Evolutionary conservation across 1,140 invertebrate species (phyloP), one percentile per base, ranked within the genome.

Genomic region (Papilio xuthus): DNA sequence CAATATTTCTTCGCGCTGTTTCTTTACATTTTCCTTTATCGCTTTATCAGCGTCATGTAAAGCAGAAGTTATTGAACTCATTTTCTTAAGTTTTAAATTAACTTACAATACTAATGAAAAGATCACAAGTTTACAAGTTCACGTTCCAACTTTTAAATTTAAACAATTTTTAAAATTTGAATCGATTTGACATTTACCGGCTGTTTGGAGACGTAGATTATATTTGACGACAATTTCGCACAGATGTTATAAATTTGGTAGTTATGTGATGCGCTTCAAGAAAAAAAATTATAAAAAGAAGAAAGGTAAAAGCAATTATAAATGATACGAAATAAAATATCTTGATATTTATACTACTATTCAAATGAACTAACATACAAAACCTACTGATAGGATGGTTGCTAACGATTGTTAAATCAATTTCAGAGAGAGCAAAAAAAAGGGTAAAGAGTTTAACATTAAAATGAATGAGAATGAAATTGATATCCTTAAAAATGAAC

Each of bases 391-490:
- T 63, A 63, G 26, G 10, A 28, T 32, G 78, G 81, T 82, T 82
- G 80, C 78, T 75, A 81, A 67, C 77, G 67, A 78, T 37, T 78
- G 80, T 81, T 79, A 56, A 79, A 84, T 82, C 79, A 80, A 76
- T 81, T 76, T 76, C 28, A 12, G 63, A 32, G 63, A 63, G 26
- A 63, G 26, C 10, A 50, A 12, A 23, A 60, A n/a, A 63, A 28
- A 32, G 60, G 23, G 23, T 15, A 60, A 60, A 60, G 20, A 15
- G 26, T 32, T 4, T 63, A 28, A 4, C 56, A 76, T 60, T 7
- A 84, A 78, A 80, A 92, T 93, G 90, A 89, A 88, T 77, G 93
- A 94, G 73, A 89, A 83, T 83, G 94, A 94, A 89, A 91, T 94
- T 42, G 93, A 94, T 69, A 84, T 71, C 78, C 86, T 94, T 32